Evolutionary conservation across 2,113 vertebrate genomes (phyloP), one percentile per base, ranked within the genome.

Genomic region (Cyprinodon variegatus): DNA sequence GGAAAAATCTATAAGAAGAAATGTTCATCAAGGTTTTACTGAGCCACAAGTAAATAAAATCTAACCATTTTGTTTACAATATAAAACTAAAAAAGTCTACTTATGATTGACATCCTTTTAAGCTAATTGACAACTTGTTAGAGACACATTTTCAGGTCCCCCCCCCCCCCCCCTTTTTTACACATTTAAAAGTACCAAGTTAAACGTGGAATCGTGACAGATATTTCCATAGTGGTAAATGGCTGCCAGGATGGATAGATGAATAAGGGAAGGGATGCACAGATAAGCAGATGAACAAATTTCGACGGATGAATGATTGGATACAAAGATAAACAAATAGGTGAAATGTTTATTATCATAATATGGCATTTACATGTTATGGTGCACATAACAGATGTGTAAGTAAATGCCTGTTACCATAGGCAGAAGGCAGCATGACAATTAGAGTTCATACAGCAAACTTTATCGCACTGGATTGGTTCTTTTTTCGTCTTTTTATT

Each of bases 1-100:
- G 63, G 61, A 65, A 68, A 67, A 65, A 36, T 10, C 15, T 12
- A 43, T 39, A 79, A 66, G 61, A 11, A 73, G 36, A 20, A 38
- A 61, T 22, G 43, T 36, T 22, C 15, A 39, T 37, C 67, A 20
- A 1, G 29, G 36, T 38, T 75, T 57, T 22, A 50, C 14, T 9
- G 53, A 40, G 37, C 41, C 38, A 5, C 29, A 29, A 29, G 29
- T 29, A 29, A 29, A 29, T 29, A 29, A 29, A 29, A 29, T 29
- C 29, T 29, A 53, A 6, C 17, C 10, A n/a, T 53, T 53, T 53
- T 53, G 50, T 20, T 20, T 15, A 53, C 50, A 53, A 3, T n/a
- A 20, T 53, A 53, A 0, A 3, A 17, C 7, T 20, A n/a, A 9
- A 29, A 29, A 29, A 29, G 29, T 29, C 29, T 29, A 29, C 29